Evolutionary conservation across 2,113 vertebrate genomes (phyloP).

Genomic region (Chloropsis hardwickii): DNA sequence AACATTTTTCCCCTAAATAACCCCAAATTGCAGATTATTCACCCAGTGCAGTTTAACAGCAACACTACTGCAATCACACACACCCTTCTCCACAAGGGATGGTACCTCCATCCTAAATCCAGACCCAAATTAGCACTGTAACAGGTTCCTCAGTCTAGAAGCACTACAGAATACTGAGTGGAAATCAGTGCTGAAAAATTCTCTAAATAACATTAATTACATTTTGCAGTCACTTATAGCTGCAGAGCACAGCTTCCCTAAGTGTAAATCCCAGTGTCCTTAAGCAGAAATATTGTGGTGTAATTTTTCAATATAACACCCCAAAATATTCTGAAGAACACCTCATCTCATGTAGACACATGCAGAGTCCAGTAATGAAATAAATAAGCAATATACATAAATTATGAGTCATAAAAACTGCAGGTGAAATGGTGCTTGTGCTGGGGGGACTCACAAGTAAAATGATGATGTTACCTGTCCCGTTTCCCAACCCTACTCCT

Average conservation of each 20-base stretch:
- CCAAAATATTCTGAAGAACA: not conserved
- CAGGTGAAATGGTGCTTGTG: not conserved
- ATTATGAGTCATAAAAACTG: not conserved
- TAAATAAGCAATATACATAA: not conserved
- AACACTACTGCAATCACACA: not conserved
- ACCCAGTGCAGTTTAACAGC: not conserved
- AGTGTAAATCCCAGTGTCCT: not conserved
- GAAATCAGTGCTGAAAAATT: not conserved
- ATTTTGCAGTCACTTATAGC: not conserved
- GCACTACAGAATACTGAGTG: not conserved
- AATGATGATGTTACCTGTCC: not conserved
- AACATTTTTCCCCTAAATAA: not conserved
- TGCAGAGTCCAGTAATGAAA: not conserved
- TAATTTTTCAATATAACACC: not conserved
- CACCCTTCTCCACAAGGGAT: not conserved
- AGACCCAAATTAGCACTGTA: not conserved
- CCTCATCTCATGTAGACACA: not conserved
- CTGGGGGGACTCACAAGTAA: no score
- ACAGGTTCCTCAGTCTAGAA: not conserved
- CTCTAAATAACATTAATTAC: not conserved
- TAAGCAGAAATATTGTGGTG: not conserved
- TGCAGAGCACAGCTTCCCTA: not conserved
- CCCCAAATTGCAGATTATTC: not conserved
- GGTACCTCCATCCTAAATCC: not conserved
- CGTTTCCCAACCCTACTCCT: no score